Evolutionary conservation across 2,888 invertebrate species (phyloP).

Genomic region (Pinctada fucata): DNA sequence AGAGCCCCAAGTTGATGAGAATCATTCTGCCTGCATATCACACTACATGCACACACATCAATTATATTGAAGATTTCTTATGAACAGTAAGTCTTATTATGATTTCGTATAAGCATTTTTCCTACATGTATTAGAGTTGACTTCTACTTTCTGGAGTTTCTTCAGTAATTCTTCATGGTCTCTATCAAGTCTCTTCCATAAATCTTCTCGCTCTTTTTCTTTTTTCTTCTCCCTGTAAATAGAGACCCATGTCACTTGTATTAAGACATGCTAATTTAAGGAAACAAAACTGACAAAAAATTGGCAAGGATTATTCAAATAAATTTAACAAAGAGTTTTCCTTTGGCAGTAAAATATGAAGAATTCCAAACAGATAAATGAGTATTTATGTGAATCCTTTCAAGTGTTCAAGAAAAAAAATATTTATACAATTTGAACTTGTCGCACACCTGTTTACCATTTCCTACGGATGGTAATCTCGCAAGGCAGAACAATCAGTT

Average conservation of each 20-base stretch:
- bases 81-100: constrained; percentile 44
- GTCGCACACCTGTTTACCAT: too few relatives aligned
- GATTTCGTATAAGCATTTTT: constrained; percentile 23
- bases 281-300: background rate
- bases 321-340: background rate
- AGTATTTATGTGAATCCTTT: too few relatives aligned
- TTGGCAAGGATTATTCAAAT: background rate
- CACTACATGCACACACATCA: constrained; percentile 32
- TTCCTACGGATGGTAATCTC: too few relatives aligned
- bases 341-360: background rate
- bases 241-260: background rate
- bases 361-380: too few relatives aligned
- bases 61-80: constrained; percentile 14
- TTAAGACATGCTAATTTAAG: too few relatives aligned
- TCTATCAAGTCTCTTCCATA: constrained; percentile 90
- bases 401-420: too few relatives aligned
- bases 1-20: background rate
- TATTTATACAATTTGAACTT: too few relatives aligned
- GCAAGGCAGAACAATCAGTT: too few relatives aligned
- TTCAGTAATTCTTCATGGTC: constrained; percentile 97
- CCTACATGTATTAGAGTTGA: constrained; percentile 59
- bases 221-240: constrained; percentile 91
- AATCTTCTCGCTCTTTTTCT: constrained; percentile 96
- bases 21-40: constrained; percentile 8
- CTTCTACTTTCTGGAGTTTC: constrained; percentile 76